Percentiles rank a stretch among this genome's conserved stretches.
These are phyloP conservation scores for Pseudomyrmex sp. DNA, from an alignment of 1,140 invertebrate species.

Conservation along the genomic window DNA sequence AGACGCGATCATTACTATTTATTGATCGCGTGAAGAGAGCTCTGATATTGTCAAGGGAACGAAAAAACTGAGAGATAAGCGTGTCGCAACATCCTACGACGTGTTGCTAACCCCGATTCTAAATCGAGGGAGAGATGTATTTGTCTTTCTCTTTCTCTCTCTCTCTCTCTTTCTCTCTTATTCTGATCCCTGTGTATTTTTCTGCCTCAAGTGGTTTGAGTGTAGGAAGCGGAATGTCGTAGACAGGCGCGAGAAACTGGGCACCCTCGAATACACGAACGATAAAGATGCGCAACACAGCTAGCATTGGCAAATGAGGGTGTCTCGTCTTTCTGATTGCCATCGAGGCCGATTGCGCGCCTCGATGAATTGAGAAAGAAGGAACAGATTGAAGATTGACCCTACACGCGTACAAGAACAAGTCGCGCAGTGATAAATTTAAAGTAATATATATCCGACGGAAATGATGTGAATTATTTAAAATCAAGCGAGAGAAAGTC, in stretches of 20 bases:
- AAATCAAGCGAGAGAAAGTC: background rate
- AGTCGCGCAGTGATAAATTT: slow-evolving; percentile 36
- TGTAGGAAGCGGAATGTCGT: slow-evolving; percentile 53
- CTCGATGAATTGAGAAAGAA: slow-evolving; percentile 21
- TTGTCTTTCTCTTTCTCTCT: slow-evolving; percentile 9
- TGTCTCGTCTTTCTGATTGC: slow-evolving; percentile 72
- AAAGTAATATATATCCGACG: slow-evolving; percentile 22
- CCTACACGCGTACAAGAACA: slow-evolving; percentile 12
- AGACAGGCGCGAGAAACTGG: slow-evolving; percentile 21
- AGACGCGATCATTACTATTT: slow-evolving; percentile 19
- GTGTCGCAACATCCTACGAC: slow-evolving; percentile 41
- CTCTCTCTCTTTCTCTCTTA: slow-evolving; percentile 4
- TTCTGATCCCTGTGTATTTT: slow-evolving; percentile 36
- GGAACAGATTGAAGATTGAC: slow-evolving; percentile 27
- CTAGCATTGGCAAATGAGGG: slow-evolving; percentile 67
- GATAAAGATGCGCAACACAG: slow-evolving; percentile 57
- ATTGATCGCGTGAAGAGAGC: background rate
- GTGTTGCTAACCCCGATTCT: slow-evolving; percentile 27
- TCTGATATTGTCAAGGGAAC: slow-evolving; percentile 9
- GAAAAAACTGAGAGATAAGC: slow-evolving; percentile 18
- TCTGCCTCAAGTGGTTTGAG: slow-evolving; percentile 50
- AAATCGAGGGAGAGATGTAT: slow-evolving; percentile 25
- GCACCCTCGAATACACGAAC: slow-evolving; percentile 56
- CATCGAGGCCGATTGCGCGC: slow-evolving; percentile 50
- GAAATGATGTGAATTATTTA: slow-evolving; percentile 2